Evolutionary conservation across 2,113 vertebrate genomes (phyloP).

Genomic region (Micromys minutus): DNA sequence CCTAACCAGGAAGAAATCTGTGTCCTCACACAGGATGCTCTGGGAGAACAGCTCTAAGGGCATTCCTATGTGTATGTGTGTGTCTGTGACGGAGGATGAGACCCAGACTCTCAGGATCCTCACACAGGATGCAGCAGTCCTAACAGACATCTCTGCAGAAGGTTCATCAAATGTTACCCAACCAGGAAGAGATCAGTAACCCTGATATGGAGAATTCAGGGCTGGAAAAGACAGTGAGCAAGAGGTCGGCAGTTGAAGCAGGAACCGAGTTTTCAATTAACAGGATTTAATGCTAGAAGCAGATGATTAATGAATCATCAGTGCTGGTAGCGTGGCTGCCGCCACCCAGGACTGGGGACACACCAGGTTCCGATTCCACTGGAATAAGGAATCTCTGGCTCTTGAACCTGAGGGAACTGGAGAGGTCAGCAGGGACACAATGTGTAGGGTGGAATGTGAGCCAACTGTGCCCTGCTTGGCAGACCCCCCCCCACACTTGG

Average conservation of each 20-base stretch:
- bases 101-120: background rate
- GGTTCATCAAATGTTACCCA: background rate
- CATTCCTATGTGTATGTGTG: background rate
- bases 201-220: background rate
- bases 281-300: background rate
- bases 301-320: slow-evolving; percentile 60
- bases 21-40: background rate
- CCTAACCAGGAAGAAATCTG: background rate
- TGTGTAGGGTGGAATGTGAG: background rate
- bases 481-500: background rate
- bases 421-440: background rate
- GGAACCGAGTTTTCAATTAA: slow-evolving; percentile 70
- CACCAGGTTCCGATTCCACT: background rate
- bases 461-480: background rate
- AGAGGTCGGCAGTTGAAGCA: slow-evolving; percentile 52
- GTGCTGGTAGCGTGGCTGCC: background rate
- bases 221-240: background rate
- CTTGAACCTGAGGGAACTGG: background rate
- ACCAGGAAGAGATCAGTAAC: slow-evolving; percentile 11
- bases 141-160: background rate
- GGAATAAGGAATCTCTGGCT: background rate
- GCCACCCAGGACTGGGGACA: background rate
- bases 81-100: background rate
- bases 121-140: background rate
- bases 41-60: background rate